These are phyloP conservation scores for Spilogale gracilis DNA, from an alignment of 2,113 vertebrate genomes.

Conservation along the genomic window DNA sequence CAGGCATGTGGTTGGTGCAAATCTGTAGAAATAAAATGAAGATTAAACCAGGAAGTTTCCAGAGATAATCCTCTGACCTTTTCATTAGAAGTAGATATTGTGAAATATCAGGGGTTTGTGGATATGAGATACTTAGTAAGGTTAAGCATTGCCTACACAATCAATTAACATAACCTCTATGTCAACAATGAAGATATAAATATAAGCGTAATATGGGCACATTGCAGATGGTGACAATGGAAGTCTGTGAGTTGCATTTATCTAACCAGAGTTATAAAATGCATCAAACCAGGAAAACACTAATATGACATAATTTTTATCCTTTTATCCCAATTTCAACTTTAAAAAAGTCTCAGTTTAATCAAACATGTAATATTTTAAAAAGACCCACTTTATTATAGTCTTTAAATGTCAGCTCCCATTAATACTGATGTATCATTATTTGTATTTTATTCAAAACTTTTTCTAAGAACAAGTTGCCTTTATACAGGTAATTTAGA, in stretches of 20 bases:
- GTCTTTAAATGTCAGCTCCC: background rate
- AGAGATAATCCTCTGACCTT: background rate
- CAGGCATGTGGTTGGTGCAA: background rate
- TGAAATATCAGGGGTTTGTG: background rate
- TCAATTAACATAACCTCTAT: background rate
- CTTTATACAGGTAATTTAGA: conserved; percentile 50
- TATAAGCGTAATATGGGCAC: background rate
- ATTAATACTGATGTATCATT: background rate
- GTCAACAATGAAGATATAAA: background rate
- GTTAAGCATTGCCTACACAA: background rate
- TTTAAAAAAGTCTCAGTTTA: conserved; percentile 21
- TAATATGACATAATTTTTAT: background rate
- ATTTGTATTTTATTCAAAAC: conserved; percentile 48
- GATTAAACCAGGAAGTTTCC: background rate
- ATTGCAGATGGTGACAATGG: background rate
- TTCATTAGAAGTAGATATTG: background rate
- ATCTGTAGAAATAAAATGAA: conserved; percentile 32
- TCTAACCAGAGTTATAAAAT: background rate
- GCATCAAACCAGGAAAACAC: background rate
- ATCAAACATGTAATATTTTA: background rate
- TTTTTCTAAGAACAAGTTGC: background rate
- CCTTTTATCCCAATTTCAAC: conserved; percentile 9
- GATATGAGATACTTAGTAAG: background rate
- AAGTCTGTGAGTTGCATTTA: background rate
- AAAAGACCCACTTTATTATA: background rate